Evolutionary conservation across 1,140 invertebrate species (phyloP), one percentile per base, ranked within the genome.

Genomic region (Pantala flavescens): DNA sequence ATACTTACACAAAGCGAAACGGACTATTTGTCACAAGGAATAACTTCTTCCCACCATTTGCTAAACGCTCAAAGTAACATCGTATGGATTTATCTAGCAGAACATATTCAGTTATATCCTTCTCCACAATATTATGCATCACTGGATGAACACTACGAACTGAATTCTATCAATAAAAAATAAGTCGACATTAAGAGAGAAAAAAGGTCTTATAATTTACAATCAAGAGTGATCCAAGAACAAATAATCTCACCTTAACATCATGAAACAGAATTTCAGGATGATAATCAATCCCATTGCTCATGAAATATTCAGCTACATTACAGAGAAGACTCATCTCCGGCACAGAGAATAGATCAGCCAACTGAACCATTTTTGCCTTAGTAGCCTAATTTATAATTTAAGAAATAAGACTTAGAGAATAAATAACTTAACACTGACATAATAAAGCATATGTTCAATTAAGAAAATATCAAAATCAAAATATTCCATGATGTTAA

Each of bases 1-100:
- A 73, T 73, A 90, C 93, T 91, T 87, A 98, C 96, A 98, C 95
- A 87, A 98, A 99, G 78, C 92, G 90, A 82, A 91, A 98, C 0
- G 96, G 96, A 84, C 95, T 98, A 81, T 99, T 99, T 11, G 97
- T 98, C 0, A 99, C 94, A 23, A 99, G 84, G 82, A 99, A 98
- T 78, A 98, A 85, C 83, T 97, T 96, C 83, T 98, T 98, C 23
- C 88, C 87, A 28, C 87, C 87, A 2, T 87, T 84, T 76, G 87
- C 84, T 10, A 98, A 83, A 78, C 90, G 87, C 75, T 93, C 84
- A 76, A 98, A 91, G 81, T 94, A 94, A 76, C 85, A 85, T 75
- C 86, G 86, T 23, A 97, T 84, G 73, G 91, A 88, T 36, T 88
- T 85, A 82, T 94, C 93, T 12, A 88, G 87, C 80, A 95, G 89